Conservation (phyloP, 2,797 vertebrate species). For the Ambastaia sidthimunki region DNA sequence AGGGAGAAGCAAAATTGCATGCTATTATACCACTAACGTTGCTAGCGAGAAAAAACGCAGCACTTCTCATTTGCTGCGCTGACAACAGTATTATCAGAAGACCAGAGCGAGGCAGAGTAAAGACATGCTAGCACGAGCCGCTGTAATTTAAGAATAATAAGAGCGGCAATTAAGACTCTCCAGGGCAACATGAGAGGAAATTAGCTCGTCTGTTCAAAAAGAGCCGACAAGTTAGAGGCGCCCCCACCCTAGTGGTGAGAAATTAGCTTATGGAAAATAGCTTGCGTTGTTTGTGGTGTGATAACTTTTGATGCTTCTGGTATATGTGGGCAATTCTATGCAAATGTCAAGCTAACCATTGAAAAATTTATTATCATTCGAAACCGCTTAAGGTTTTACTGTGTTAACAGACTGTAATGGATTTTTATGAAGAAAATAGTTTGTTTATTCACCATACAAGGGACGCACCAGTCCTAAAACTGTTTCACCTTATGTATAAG, state of each 20-base stretch:
- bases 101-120: constrained; percentile 61
- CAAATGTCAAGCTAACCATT: not conserved
- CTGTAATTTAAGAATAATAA: constrained; percentile 71
- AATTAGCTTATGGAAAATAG: constrained; percentile 61
- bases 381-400: not conserved
- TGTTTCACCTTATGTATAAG: too few species aligned
- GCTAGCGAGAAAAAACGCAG: constrained; percentile 50
- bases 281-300: constrained; percentile 39
- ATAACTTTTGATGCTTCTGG: not conserved
- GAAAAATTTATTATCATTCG: not conserved
- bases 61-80: constrained; percentile 69
- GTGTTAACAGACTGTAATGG: not conserved
- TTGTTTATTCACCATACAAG: not conserved
- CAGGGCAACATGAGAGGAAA: constrained; percentile 59
- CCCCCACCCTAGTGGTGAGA: constrained; percentile 51
- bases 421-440: not conserved
- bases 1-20: constrained; percentile 64
- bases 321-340: not conserved
- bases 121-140: constrained; percentile 55
- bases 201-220: constrained; percentile 50
- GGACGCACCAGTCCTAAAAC: not conserved
- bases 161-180: constrained; percentile 71
- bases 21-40: constrained; percentile 70
- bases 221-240: constrained; percentile 57
- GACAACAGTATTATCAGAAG: constrained; percentile 64